Evolutionary conservation across 2,888 invertebrate genomes (phyloP).

Genomic region (Mythimna pallens): DNA sequence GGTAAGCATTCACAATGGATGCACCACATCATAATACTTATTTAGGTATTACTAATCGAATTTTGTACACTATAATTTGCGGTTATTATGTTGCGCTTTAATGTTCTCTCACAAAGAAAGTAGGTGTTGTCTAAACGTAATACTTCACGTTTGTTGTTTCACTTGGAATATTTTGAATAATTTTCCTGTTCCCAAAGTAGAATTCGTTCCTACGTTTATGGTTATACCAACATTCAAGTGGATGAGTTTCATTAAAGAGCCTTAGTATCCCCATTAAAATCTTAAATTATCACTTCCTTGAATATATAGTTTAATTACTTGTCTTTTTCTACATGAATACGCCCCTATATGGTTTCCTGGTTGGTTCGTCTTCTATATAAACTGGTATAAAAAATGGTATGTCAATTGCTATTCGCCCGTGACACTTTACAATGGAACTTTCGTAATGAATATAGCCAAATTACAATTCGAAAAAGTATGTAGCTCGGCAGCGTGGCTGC

Average conservation of each 20-base stretch:
- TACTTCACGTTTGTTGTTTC: slow-evolving; percentile 40
- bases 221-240: slow-evolving; percentile 27
- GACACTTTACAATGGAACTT: slow-evolving; percentile 74
- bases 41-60: slow-evolving; percentile 56
- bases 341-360: slow-evolving; percentile 50
- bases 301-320: slow-evolving; percentile 58
- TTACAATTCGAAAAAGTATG: slow-evolving; percentile 74
- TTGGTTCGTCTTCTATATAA: slow-evolving; percentile 51
- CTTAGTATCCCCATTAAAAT: slow-evolving; percentile 51
- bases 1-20: slow-evolving; percentile 39
- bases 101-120: slow-evolving; percentile 60
- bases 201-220: slow-evolving; percentile 27
- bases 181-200: slow-evolving; percentile 42
- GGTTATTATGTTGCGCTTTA: slow-evolving; percentile 60
- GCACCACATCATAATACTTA: slow-evolving; percentile 46
- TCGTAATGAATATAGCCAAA: slow-evolving; percentile 80
- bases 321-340: slow-evolving; percentile 52
- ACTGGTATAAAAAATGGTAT: slow-evolving; percentile 67
- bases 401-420: slow-evolving; percentile 71
- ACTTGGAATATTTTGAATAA: slow-evolving; percentile 44
- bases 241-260: slow-evolving; percentile 31
- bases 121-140: slow-evolving; percentile 49
- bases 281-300: slow-evolving; percentile 54
- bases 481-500: slow-evolving; percentile 64
- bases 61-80: slow-evolving; percentile 56